These are phyloP conservation scores for Micronycteris hirsuta DNA, from an alignment of 2,113 vertebrate genomes.

Conservation along the genomic window DNA sequence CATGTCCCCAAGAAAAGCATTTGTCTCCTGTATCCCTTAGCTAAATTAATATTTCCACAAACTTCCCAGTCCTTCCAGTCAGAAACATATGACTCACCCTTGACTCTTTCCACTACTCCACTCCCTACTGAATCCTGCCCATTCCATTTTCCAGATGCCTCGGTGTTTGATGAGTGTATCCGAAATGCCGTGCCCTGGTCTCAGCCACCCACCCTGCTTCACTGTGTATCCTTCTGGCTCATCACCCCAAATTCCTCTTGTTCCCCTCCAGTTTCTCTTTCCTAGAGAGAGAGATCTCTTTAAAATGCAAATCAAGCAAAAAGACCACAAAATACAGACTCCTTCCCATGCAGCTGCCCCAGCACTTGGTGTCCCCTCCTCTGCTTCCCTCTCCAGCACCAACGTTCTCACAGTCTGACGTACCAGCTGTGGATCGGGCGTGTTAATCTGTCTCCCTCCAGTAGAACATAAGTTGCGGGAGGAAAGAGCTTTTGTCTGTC, in stretches of 20 bases:
- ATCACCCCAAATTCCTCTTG: not conserved
- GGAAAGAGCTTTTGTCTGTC: not conserved
- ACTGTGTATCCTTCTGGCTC: not conserved
- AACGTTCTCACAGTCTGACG: too few species aligned
- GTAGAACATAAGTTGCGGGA: not conserved
- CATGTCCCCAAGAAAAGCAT: not conserved
- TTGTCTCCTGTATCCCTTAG: not conserved
- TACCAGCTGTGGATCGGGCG: not conserved
- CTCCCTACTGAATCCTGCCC: not conserved
- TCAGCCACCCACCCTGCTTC: not conserved
- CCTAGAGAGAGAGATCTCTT: not conserved
- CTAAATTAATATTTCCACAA: not conserved
- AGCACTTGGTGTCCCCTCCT: not conserved
- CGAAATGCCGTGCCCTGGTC: fast-evolving
- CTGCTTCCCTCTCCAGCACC: too few species aligned
- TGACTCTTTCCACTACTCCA: not conserved
- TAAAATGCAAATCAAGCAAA: not conserved
- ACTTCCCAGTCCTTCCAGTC: not conserved
- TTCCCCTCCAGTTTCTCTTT: not conserved
- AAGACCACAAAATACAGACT: not conserved
- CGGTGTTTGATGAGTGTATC: not conserved
- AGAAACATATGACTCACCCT: not conserved
- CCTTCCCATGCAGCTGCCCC: too few species aligned
- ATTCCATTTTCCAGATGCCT: not conserved
- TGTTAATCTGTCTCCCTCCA: not conserved